A percentile compares a stretch with the other conserved stretches of the same genome.
These are phyloP conservation scores for Sinocyclocheilus maitianheensis DNA, from an alignment of 2,113 vertebrate species.

Conservation along the genomic window DNA sequence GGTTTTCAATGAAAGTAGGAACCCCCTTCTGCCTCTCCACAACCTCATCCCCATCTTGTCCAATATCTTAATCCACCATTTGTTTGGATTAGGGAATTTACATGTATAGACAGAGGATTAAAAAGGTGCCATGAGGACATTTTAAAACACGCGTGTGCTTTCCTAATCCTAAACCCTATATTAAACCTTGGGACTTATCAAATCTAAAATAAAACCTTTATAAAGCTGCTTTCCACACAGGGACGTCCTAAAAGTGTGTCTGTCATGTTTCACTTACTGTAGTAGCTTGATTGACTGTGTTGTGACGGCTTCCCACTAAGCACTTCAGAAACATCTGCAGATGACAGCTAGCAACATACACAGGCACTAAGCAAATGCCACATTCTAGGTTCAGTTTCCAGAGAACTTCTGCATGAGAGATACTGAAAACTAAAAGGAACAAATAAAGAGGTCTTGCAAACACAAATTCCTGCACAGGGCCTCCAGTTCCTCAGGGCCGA, in stretches of 20 bases:
- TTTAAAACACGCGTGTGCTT: neutral
- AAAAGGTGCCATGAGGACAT: neutral
- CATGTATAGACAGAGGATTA: constrained; percentile 3
- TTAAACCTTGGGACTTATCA: neutral
- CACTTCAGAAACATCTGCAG: neutral
- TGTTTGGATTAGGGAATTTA: constrained; percentile 18
- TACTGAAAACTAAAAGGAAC: neutral
- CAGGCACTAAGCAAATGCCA: neutral
- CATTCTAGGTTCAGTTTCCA: neutral
- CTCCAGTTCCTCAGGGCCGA: constrained; percentile 46
- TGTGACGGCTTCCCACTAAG: neutral
- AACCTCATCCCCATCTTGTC: neutral
- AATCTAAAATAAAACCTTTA: neutral
- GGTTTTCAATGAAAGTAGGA: neutral
- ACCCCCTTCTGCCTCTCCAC: neutral
- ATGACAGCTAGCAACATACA: too few species aligned
- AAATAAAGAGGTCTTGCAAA: neutral
- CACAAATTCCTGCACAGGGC: constrained; percentile 61
- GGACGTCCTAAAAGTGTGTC: neutral
- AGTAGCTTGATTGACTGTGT: neutral
- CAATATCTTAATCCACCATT: constrained; percentile 3
- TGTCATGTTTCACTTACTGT: neutral
- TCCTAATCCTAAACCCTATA: constrained; percentile 11
- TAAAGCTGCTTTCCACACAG: neutral
- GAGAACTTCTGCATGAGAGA: neutral